A percentile compares a stretch with the other conserved stretches of the same genome.
These are phyloP conservation scores for Montifringilla adamsi DNA, from an alignment of 2,113 vertebrate species.

Conservation along the genomic window DNA sequence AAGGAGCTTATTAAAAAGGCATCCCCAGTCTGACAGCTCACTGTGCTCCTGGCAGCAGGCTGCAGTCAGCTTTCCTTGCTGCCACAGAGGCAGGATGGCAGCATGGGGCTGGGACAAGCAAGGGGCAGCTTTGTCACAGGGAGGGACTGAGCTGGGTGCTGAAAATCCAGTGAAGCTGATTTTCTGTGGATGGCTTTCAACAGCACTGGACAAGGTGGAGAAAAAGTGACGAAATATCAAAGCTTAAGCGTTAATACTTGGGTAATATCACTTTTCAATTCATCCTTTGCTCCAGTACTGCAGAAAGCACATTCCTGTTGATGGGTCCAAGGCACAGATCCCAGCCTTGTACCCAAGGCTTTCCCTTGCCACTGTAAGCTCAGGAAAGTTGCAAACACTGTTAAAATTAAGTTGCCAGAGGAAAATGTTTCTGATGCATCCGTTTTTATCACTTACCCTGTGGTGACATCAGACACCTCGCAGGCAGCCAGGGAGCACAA, in stretches of 20 bases:
- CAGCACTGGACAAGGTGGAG: not conserved
- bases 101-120: not conserved
- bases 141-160: not conserved
- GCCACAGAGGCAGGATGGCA: not conserved
- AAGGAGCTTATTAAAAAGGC: fast-evolving
- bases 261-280: not conserved
- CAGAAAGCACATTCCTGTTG: not conserved
- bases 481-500: not conserved
- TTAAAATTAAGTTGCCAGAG: not conserved
- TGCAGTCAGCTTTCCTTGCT: not conserved
- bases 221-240: not conserved
- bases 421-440: not conserved
- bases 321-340: not conserved
- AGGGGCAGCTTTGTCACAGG: not conserved
- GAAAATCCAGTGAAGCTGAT: not conserved
- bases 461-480: not conserved
- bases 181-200: not conserved
- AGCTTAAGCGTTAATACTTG: not conserved
- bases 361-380: not conserved
- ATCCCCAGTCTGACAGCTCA: not conserved
- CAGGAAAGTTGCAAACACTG: not conserved
- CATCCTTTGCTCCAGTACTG: not conserved
- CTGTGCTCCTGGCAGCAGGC: not conserved
- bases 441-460: not conserved
- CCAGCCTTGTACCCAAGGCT: not conserved